phyloP scores from a whole-genome alignment of 2,888 invertebrate species.

The Stratiomys singularior region DNA sequence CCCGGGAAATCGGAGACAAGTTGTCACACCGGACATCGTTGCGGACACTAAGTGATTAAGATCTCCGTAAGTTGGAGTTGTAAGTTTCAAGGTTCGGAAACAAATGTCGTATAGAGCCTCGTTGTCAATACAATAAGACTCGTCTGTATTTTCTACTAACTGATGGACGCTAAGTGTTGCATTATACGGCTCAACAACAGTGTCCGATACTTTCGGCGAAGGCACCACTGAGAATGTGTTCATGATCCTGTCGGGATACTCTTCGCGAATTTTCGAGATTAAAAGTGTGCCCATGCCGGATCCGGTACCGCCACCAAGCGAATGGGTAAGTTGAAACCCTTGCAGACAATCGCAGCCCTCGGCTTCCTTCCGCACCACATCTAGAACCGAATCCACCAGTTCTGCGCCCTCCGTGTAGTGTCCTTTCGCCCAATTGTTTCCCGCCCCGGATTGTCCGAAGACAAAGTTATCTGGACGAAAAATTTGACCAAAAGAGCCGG shows the following conservation, averaged over 20 bases:
- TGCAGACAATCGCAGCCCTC: slow-evolving; percentile 94
- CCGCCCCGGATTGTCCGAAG: slow-evolving; percentile 84
- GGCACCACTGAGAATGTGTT: slow-evolving; percentile 95
- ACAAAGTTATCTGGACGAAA: slow-evolving; percentile 98
- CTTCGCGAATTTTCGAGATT: slow-evolving; percentile 96
- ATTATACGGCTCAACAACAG: slow-evolving; percentile 93
- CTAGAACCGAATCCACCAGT: slow-evolving; percentile 86
- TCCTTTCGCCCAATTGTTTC: slow-evolving; percentile 91
- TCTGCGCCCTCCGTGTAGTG: slow-evolving; percentile 94
- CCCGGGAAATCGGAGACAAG: slow-evolving; percentile 92
- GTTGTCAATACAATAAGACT: slow-evolving; percentile 93
- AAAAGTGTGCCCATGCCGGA: slow-evolving; percentile 85
- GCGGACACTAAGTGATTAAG: slow-evolving; percentile 91
- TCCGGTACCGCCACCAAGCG: slow-evolving; percentile 86
- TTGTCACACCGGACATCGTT: slow-evolving; percentile 90
- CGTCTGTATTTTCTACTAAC: slow-evolving; percentile 90
- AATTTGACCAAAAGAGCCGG: slow-evolving; percentile 94
- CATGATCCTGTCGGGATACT: slow-evolving; percentile 98
- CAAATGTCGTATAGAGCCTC: slow-evolving; percentile 95
- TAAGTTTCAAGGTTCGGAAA: slow-evolving; percentile 89
- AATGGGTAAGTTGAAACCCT: slow-evolving; percentile 95
- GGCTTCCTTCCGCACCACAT: slow-evolving; percentile 87
- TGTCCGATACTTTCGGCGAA: slow-evolving; percentile 88
- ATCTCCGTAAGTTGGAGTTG: slow-evolving; percentile 93
- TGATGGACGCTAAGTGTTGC: slow-evolving; percentile 90